Base-by-base conservation (phyloP, 2,113 vertebrate species). In the Thunnus thynnus region DNA sequence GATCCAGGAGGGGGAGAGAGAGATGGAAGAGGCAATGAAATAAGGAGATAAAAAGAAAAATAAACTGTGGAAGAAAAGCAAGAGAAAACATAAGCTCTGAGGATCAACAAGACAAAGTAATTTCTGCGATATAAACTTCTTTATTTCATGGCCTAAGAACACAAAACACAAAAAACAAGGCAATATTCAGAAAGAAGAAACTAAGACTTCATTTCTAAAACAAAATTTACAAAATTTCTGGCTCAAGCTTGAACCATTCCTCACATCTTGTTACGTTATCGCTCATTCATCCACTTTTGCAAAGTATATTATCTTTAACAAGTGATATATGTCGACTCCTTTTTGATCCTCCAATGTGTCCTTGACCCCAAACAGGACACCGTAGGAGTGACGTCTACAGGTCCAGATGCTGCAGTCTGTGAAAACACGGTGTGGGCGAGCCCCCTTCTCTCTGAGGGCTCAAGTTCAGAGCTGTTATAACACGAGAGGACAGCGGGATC, bases 391-490 rank as follows among this genome's bases (percentile, higher is more conserved):
- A 91, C 82, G 80, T 80, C 64, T 52, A 13, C 36, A 13, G 48
- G 76, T 80, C 88, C 91, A 93, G 91, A 92, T 93, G 91, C 86
- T 75, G 83, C 11, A 16, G 86, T 32, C 84, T 91, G 89, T 89
- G 90, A 90, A 93, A 93, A 94, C 89, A 92, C 44, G 4, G 73
- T 66, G 88, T 89, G 88, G 91, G 89, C 72, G 86, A 90, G 72
- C 77, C 80, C 81, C 77, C 85, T 17, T 75, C 87, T 82, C 83
- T 85, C 81, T 4, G 36, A 84, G 89, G 88, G 84, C 81, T 83
- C 1, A 61, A 69, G 88, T 93, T 93, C 89, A 93, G 89, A 87
- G 88, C 86, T 89, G 86, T 93, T 92, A 92, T 83, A 91, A 92
- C 92, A 91, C 25, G 22, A 89, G 83, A 91, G 90, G 90, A 88